phyloP scores from a whole-genome alignment of 2,797 vertebrate species.

The Enteromius trimaculatus region DNA sequence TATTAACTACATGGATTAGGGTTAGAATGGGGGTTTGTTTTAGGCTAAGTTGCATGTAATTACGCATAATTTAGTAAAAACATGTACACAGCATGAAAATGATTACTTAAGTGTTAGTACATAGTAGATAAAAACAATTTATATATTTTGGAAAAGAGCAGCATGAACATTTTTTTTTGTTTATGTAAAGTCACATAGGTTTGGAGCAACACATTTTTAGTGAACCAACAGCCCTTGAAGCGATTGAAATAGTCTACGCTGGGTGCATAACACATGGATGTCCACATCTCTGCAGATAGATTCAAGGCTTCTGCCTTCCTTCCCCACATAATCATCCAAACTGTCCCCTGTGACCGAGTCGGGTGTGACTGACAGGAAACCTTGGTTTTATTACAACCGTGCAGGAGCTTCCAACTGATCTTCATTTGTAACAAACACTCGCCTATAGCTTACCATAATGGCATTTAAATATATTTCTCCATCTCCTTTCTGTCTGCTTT shows the following conservation, averaged over 20 bases:
- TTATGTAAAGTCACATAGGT: not conserved
- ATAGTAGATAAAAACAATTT: not conserved
- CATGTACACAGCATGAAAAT: not conserved
- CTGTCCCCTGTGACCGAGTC: not conserved
- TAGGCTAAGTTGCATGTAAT: not conserved
- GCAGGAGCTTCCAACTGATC: not conserved
- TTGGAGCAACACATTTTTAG: not conserved
- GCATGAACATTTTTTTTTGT: not conserved
- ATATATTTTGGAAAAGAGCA: not conserved
- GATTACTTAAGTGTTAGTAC: not conserved
- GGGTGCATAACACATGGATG: not conserved
- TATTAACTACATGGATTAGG: not conserved
- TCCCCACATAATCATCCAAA: not conserved
- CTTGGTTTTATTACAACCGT: not conserved
- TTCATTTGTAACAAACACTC: not conserved
- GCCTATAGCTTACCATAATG: not conserved
- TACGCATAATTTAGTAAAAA: not conserved
- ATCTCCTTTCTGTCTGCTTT: not conserved
- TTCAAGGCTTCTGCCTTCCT: not conserved
- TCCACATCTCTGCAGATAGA: not conserved
- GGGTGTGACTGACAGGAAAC: not conserved
- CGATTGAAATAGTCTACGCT: not conserved
- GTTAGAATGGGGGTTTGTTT: not conserved
- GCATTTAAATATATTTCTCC: not conserved
- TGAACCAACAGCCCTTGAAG: not conserved